Percentiles rank a stretch among this genome's conserved stretches.
Conservation (phyloP, 2,797 vertebrate species). For the Cyclura pinguis region DNA sequence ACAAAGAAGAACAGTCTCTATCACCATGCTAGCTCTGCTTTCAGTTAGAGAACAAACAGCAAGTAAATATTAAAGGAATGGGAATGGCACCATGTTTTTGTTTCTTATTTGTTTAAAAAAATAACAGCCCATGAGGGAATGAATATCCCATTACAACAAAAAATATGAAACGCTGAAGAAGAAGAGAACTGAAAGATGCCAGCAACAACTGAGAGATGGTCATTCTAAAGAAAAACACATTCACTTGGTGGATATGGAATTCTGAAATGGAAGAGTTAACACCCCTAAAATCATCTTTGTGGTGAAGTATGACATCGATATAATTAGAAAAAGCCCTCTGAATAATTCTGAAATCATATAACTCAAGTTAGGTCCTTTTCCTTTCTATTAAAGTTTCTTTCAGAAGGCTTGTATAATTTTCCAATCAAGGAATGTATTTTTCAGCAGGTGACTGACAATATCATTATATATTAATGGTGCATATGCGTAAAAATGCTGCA, state of each 20-base stretch:
- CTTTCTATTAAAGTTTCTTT: neutral
- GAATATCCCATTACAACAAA: neutral
- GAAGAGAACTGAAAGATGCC: slow-evolving; percentile 60
- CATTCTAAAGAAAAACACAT: slow-evolving; percentile 52
- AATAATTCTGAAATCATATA: neutral
- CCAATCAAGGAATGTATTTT: neutral
- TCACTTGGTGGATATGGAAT: slow-evolving; percentile 60
- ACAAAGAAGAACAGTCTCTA: neutral
- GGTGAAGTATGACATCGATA: neutral
- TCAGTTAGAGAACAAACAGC: neutral
- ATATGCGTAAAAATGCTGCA: neutral
- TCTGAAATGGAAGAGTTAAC: slow-evolving; percentile 9
- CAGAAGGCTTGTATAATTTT: neutral
- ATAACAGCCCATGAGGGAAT: neutral
- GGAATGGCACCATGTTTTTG: neutral
- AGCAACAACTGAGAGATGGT: slow-evolving; percentile 67
- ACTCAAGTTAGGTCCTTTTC: neutral
- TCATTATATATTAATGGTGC: neutral
- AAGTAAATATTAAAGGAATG: neutral
- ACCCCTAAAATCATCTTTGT: neutral
- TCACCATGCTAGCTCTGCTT: neutral
- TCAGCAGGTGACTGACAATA: neutral
- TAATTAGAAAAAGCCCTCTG: neutral
- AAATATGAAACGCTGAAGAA: slow-evolving; percentile 50
- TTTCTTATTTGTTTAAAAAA: neutral